These are phyloP conservation scores for Caranx ignobilis DNA, from an alignment of 2,113 vertebrate species.

Conservation along the genomic window DNA sequence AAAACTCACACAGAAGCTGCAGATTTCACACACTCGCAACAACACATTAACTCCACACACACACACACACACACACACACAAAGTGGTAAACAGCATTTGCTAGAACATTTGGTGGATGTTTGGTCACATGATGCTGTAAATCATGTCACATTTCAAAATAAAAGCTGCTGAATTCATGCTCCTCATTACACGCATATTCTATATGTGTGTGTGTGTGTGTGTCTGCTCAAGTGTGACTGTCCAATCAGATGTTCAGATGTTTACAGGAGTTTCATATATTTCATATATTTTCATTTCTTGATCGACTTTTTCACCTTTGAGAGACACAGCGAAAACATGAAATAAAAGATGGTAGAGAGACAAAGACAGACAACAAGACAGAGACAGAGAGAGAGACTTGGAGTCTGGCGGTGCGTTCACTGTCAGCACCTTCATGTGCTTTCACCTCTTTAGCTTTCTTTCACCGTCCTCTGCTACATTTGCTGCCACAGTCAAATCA, in stretches of 20 bases:
- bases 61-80: slow-evolving; percentile 23
- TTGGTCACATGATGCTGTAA: slow-evolving; percentile 50
- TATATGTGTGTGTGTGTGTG: neutral
- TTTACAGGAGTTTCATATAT: too few species aligned
- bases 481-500: slow-evolving; percentile 39
- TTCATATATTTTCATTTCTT: neutral
- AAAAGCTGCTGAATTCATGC: slow-evolving; percentile 41
- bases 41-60: slow-evolving; percentile 28
- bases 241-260: neutral
- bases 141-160: slow-evolving; percentile 49
- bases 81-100: slow-evolving; percentile 40
- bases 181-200: slow-evolving; percentile 4
- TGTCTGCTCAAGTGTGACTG: neutral
- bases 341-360: neutral
- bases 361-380: neutral
- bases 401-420: neutral
- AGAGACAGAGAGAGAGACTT: neutral
- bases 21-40: slow-evolving; percentile 48
- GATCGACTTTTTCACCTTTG: neutral
- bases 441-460: neutral
- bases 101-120: slow-evolving; percentile 51
- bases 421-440: neutral
- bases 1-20: slow-evolving; percentile 56
- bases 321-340: neutral
- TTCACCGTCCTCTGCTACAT: slow-evolving; percentile 54